Evolutionary conservation across 1,140 invertebrate species (phyloP).

Genomic region (Trypoxylus dichotomus): DNA sequence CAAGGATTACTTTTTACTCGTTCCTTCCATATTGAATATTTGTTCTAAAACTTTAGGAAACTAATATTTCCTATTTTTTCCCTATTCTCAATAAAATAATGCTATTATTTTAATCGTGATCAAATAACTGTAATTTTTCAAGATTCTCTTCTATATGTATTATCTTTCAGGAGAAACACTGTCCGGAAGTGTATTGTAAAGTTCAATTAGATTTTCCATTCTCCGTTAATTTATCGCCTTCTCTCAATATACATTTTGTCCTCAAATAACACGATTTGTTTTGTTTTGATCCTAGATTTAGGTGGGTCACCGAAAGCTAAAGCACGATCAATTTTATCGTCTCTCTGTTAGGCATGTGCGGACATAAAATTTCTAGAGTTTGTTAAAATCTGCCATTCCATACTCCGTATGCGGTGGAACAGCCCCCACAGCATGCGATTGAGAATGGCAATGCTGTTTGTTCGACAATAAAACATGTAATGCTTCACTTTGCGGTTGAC

Average conservation of each 20-base stretch:
- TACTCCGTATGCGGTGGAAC: background rate
- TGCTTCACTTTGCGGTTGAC: background rate
- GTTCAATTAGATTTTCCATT: background rate
- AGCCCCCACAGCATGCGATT: background rate
- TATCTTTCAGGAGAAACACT: too few relatives aligned
- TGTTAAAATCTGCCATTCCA: background rate
- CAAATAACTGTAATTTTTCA: too few relatives aligned
- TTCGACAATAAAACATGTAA: background rate
- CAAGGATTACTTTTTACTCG: too few relatives aligned
- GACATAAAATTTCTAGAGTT: constrained; percentile 12
- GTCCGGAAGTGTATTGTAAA: background rate
- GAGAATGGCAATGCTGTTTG: background rate
- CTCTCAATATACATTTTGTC: background rate
- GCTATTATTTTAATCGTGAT: too few relatives aligned
- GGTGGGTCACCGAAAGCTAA: background rate
- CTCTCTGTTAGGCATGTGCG: background rate
- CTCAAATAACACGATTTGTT: background rate
- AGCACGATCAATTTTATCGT: constrained; percentile 7
- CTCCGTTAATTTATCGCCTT: background rate
- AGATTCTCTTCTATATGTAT: too few relatives aligned
- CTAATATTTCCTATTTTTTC: too few relatives aligned
- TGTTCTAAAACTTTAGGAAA: too few relatives aligned
- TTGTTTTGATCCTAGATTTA: constrained; percentile 15
- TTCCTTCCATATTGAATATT: too few relatives aligned
- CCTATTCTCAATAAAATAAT: too few relatives aligned